These are phyloP conservation scores for Sebastes steindachneri DNA, from an alignment of 2,797 vertebrate genomes.

Conservation along the genomic window DNA sequence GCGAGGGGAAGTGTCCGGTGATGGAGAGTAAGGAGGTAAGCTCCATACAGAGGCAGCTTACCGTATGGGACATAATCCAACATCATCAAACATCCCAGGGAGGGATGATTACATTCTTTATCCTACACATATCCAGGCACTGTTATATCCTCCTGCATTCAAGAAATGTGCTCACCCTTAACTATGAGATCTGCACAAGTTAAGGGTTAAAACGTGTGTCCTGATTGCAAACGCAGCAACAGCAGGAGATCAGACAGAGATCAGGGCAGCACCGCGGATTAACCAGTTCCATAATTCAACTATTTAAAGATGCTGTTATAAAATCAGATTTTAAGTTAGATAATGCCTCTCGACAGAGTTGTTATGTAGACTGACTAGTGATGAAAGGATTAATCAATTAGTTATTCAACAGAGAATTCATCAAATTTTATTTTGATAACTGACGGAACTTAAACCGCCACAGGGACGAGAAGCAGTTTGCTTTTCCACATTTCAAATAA, in stretches of 20 bases:
- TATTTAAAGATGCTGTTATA: constrained; percentile 52
- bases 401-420: neutral
- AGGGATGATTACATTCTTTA: constrained; percentile 68
- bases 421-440: neutral
- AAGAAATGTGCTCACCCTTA: constrained; percentile 20
- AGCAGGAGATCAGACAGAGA: constrained; percentile 51
- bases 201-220: constrained; percentile 59
- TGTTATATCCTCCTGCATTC: constrained; percentile 16
- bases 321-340: constrained; percentile 47
- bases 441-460: neutral
- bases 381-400: constrained; percentile 34
- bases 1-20: constrained; percentile 23
- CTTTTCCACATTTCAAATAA: neutral
- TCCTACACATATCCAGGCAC: constrained; percentile 35
- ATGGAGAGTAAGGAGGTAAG: constrained; percentile 22
- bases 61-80: constrained; percentile 63
- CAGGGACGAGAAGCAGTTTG: neutral
- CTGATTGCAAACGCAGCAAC: constrained; percentile 50
- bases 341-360: constrained; percentile 23
- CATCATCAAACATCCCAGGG: constrained; percentile 40
- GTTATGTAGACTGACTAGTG: constrained; percentile 27
- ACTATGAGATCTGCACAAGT: constrained; percentile 25
- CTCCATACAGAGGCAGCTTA: constrained; percentile 29
- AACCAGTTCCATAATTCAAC: constrained; percentile 61
- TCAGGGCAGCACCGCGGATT: constrained; percentile 47